phyloP scores from a whole-genome alignment of 2,888 invertebrate genomes.

The Rotaria socialis region DNA sequence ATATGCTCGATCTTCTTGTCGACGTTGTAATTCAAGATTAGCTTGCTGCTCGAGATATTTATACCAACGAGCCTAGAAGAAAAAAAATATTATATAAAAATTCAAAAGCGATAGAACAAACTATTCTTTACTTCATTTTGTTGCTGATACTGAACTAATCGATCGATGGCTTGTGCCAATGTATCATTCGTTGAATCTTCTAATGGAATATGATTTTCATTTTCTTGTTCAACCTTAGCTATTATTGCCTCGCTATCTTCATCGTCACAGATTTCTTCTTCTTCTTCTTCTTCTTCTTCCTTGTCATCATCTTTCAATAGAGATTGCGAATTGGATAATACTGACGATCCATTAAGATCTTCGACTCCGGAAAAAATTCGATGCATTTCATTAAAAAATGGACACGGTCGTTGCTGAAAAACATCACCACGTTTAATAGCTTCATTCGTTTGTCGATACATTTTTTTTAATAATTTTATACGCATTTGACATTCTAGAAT shows the following conservation, averaged over 20 bases:
- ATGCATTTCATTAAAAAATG: conserved; percentile 24
- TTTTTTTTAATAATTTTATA: conserved; percentile 6
- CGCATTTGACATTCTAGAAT: conserved; percentile 7
- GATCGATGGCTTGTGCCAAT: neutral
- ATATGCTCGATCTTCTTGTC: conserved; percentile 33
- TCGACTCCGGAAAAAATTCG: neutral
- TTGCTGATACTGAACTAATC: conserved; percentile 7
- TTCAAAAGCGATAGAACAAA: too few relatives aligned
- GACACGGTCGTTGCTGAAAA: conserved; percentile 30
- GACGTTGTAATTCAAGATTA: neutral
- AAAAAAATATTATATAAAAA: neutral
- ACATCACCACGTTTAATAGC: conserved; percentile 18
- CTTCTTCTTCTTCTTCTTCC: neutral
- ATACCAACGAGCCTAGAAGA: conserved; percentile 26
- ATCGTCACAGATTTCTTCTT: neutral
- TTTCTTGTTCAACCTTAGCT: neutral
- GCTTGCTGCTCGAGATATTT: conserved; percentile 3
- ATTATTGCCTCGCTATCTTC: neutral
- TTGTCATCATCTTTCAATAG: neutral
- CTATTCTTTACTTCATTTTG: neutral
- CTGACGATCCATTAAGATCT: neutral
- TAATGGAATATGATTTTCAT: neutral
- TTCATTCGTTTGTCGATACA: conserved; percentile 30
- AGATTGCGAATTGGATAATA: neutral
- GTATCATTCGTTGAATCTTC: neutral